Conservation (phyloP, 2,888 invertebrate genomes). For the Acrobeloides nanus region DNA sequence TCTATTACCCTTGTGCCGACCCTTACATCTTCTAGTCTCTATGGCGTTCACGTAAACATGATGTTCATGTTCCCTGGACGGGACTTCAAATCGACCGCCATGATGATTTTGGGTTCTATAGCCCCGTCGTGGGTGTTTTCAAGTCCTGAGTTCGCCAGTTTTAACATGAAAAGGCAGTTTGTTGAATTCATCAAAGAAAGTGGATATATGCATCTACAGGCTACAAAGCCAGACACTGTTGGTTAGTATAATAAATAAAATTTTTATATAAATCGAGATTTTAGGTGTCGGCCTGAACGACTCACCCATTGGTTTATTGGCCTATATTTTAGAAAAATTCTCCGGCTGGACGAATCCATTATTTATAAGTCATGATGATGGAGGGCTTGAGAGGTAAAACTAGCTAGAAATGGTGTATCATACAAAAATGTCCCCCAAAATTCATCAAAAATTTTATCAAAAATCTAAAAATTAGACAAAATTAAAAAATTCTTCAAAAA, state of each 20-base stretch:
- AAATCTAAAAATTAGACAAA: too few species aligned
- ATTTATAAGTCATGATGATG: conserved; percentile 61
- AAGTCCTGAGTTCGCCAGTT: conserved; percentile 9
- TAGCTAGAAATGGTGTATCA: too few species aligned
- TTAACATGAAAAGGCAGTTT: conserved; percentile 11
- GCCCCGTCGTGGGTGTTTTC: conserved; percentile 23
- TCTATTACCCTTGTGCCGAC: too few species aligned
- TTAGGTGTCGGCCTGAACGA: conserved; percentile 66
- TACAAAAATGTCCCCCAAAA: too few species aligned
- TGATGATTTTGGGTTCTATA: conserved; percentile 27
- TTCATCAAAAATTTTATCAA: too few species aligned
- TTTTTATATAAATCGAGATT: conserved; percentile 6
- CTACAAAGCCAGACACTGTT: conserved; percentile 79
- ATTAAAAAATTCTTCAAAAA: too few species aligned
- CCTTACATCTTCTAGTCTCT: conserved; percentile 55
- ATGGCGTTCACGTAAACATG: conserved; percentile 66
- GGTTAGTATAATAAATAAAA: conserved; percentile 59
- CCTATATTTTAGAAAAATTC: conserved; percentile 83
- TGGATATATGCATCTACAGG: conserved; percentile 68
- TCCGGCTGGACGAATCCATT: conserved; percentile 64
- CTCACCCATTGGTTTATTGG: conserved; percentile 76
- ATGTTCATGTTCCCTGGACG: conserved; percentile 53
- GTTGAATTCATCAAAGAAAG: conserved; percentile 51
- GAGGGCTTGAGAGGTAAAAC: conserved; percentile 57
- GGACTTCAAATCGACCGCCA: conserved; percentile 18